Conservation (phyloP, 2,888 invertebrate genomes). For the Pyrocoelia pectoralis region DNA sequence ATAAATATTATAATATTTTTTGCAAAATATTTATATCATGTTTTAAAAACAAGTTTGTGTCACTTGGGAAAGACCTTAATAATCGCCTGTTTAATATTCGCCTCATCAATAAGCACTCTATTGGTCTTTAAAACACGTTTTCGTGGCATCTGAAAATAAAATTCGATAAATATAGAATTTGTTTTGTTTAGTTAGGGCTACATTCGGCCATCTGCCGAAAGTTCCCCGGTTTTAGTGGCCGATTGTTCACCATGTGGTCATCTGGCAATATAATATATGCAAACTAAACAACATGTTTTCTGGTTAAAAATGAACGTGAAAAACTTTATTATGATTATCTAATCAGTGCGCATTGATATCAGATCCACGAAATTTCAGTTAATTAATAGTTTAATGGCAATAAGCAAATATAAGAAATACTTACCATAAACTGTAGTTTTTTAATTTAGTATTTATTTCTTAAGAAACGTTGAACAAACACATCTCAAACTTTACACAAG, state of each 20-base stretch:
- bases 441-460: too few species aligned
- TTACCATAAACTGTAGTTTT: too few species aligned
- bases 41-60: too few species aligned
- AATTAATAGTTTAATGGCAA: too few species aligned
- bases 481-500: too few species aligned
- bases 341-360: background rate
- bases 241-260: background rate
- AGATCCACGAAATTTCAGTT: too few species aligned
- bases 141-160: slow-evolving; percentile 23
- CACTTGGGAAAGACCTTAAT: slow-evolving; percentile 21
- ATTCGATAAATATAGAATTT: too few species aligned
- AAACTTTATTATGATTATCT: background rate
- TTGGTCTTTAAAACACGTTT: slow-evolving; percentile 30
- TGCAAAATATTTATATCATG: too few species aligned
- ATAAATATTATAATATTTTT: too few species aligned
- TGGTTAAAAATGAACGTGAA: background rate
- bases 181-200: too few species aligned
- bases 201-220: background rate
- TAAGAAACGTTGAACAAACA: too few species aligned
- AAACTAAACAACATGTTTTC: background rate
- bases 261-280: background rate
- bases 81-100: slow-evolving; percentile 13
- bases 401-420: too few species aligned
- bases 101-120: slow-evolving; percentile 18
- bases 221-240: background rate